Evolutionary conservation across 2,797 vertebrate species (phyloP), one percentile per base, ranked within the genome.

Genomic region (Pygocentrus nattereri): DNA sequence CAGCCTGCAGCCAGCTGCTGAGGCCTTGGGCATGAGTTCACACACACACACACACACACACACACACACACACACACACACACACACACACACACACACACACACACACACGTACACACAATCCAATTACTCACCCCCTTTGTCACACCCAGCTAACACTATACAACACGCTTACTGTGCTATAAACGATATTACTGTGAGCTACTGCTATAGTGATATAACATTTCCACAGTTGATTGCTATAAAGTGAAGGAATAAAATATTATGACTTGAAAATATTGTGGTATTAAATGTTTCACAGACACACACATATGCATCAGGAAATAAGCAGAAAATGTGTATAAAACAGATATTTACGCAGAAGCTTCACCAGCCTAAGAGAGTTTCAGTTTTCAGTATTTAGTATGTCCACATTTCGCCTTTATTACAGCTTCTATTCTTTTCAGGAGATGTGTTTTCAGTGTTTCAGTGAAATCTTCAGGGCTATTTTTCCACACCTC

Each of bases 51-150:
- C 50, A 30, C 11, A 61, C 72, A 81, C 71, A 74, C 49, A 74
- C 47, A 67, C 62, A 54, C 67, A 67, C 74, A 77, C 79, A 78
- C 41, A 31, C 61, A 18, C 61, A 31, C 30, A 6, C 5, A 34
- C 5, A 34, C 16, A 31, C 59, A 31, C 59, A 74, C 47, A 74
- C 30, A 56, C 62, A 65, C 65, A 59, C 73, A 76, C 79, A 78
- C 52, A 30, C 59, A 64, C 61, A 31, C 30, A 7, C 30, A 64
- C 30, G 15, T 11, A 64, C 13, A 64, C 62, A 83, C 62, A 87
- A 81, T 84, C 85, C 85, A 88, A 85, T 86, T 86, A 85, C 86
- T 84, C 61, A 78, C 80, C 74, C 75, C 76, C 74, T 84, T 84
- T 83, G 80, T 84, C 82, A 76, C 81, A 81, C 82, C 62, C 78